These are phyloP conservation scores for Drosophila pseudotalamancana DNA, from an alignment of 2,888 invertebrate species.

Conservation along the genomic window DNA sequence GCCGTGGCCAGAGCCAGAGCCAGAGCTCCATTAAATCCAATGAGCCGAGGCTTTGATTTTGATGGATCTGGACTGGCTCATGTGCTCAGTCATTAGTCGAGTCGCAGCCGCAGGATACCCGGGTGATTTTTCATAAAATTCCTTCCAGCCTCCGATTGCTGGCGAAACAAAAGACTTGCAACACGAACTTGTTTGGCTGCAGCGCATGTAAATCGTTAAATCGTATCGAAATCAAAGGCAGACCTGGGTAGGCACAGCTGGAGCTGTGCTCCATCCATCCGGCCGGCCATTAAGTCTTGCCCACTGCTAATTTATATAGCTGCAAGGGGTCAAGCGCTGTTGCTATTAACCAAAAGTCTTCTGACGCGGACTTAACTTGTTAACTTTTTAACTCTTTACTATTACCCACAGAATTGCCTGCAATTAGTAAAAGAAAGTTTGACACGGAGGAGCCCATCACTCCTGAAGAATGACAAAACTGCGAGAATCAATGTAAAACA, in stretches of 20 bases:
- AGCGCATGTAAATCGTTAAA: constrained; percentile 65
- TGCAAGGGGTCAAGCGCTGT: constrained; percentile 62
- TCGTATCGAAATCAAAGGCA: constrained; percentile 49
- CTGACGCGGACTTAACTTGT: constrained; percentile 35
- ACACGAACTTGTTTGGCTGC: constrained; percentile 54
- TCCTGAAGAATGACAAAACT: constrained; percentile 45
- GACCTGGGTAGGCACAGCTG: constrained; percentile 62
- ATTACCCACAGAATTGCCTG: constrained; percentile 51
- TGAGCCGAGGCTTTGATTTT: constrained; percentile 45
- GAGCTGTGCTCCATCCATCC: constrained; percentile 43
- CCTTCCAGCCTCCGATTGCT: constrained; percentile 36
- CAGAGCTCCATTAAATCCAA: constrained; percentile 40
- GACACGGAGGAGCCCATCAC: constrained; percentile 42
- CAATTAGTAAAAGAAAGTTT: constrained; percentile 63
- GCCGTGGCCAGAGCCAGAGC: constrained; percentile 45
- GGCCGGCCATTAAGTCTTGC: constrained; percentile 40
- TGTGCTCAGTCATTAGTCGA: constrained; percentile 50
- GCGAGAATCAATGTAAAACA: constrained; percentile 25
- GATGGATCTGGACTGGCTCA: constrained; percentile 60
- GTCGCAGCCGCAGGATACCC: constrained; percentile 62
- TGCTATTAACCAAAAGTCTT: constrained; percentile 59
- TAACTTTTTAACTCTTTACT: constrained; percentile 44
- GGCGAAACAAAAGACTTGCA: constrained; percentile 61
- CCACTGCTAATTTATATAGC: constrained; percentile 65
- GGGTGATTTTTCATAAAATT: constrained; percentile 61